Evolutionary conservation across 2,113 vertebrate genomes (phyloP).

Genomic region (Oreochromis aureus): DNA sequence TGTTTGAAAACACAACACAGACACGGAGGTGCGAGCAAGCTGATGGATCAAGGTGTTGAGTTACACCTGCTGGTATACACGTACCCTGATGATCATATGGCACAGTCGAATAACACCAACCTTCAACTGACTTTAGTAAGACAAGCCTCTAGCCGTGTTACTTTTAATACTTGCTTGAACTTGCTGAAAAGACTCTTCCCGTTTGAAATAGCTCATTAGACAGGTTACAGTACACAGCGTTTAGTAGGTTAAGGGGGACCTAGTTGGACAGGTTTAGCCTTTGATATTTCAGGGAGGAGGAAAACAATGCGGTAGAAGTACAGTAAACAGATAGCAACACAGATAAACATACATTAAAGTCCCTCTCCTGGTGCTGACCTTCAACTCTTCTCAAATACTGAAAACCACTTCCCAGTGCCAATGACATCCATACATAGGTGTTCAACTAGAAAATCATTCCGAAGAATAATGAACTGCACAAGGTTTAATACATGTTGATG

Average conservation of each 20-base stretch:
- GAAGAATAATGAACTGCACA: not conserved
- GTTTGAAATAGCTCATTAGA: not conserved
- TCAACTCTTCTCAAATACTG: not conserved
- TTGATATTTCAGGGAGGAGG: not conserved
- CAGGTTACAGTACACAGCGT: not conserved
- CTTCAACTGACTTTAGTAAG: conserved; percentile 27
- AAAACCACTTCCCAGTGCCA: not conserved
- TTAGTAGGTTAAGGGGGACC: not conserved
- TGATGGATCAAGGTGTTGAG: conserved; percentile 21
- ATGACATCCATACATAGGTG: not conserved
- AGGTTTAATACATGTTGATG: not conserved
- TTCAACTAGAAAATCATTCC: not conserved
- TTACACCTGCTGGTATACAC: conserved; percentile 48
- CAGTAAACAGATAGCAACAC: not conserved
- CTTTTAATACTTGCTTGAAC: not conserved
- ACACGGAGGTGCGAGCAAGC: not conserved
- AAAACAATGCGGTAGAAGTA: not conserved
- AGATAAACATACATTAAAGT: not conserved
- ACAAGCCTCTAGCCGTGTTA: not conserved
- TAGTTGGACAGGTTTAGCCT: not conserved
- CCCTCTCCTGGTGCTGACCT: not conserved
- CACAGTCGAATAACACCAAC: conserved; percentile 20
- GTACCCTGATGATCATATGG: conserved; percentile 20
- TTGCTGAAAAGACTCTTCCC: not conserved
- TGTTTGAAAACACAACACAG: not conserved